These are phyloP conservation scores for Pelvicachromis taeniatus DNA, from an alignment of 2,113 vertebrate species.

Conservation along the genomic window DNA sequence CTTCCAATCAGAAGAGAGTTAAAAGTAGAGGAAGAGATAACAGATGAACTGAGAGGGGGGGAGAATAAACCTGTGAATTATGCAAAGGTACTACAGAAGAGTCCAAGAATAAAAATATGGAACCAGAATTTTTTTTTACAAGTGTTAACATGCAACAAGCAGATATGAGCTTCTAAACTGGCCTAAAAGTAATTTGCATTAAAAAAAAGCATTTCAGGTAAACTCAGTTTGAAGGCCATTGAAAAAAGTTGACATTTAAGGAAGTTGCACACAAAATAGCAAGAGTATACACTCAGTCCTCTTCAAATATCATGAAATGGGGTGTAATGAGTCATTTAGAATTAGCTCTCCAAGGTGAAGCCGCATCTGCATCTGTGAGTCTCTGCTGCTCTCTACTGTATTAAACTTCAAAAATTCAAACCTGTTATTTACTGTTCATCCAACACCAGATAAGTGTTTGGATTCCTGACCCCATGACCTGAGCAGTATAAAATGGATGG, in stretches of 20 bases:
- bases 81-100: not conserved
- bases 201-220: not conserved
- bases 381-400: not conserved
- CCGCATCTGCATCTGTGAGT: rapidly evolving
- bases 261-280: not conserved
- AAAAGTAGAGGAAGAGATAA: not conserved
- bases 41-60: not conserved
- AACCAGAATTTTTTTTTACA: not conserved
- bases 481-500: not conserved
- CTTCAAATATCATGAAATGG: not conserved
- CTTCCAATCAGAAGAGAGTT: not conserved
- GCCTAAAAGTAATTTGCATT: not conserved
- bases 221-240: not conserved
- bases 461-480: not conserved
- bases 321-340: not conserved
- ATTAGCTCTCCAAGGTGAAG: rapidly evolving
- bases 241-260: not conserved
- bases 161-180: not conserved
- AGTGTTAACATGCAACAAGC: not conserved
- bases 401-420: not conserved
- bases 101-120: not conserved
- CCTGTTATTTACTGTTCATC: not conserved
- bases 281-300: not conserved
- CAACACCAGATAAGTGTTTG: not conserved
- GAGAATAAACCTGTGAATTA: not conserved